Base-by-base conservation (phyloP, 2,888 invertebrate genomes). In the Microchrysa polita region DNA sequence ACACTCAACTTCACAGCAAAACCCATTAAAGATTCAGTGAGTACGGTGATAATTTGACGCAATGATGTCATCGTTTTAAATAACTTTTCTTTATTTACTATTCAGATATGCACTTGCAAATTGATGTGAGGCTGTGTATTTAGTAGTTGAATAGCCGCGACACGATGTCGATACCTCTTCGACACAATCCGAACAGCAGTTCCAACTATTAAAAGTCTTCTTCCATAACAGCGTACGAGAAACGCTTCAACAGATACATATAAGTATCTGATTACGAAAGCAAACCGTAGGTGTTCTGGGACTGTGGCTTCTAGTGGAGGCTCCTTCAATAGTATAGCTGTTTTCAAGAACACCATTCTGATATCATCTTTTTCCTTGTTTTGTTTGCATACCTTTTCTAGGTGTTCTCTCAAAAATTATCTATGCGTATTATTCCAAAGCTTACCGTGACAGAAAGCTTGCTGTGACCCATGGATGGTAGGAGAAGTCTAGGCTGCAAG, bases 61-160 rank as follows among this genome's bases (percentile, higher is more conserved):
- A 16, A 53, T 67, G 67, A 67, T 67, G 67, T 67, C 67, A 67
- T 67, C 53, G 67, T 27, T 67, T 67, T 67, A 67, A 67, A 67
- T 67, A 34, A 67, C 48, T 67, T 67, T 67, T 53, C 53, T 52
- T 52, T 34, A 9, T 48, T 44, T 52, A n/a, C 27, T 53, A 53
- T 20, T 67, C 53, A 67, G 53, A 67, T 67, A 67, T 67, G 67
- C 67, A 67, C n/a, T 53, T 52, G 67, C 27, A 53, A 65, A 27
- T 22, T 20, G 48, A n/a, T 48, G 48, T 12, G 12, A n/a, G n/a
- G n/a, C n/a, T n/a, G n/a, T n/a, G n/a, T n/a, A n/a, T n/a, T n/a
- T n/a, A n/a, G n/a, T 34, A 34, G 27, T 5, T 34, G 27, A 34
- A 34, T 34, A 7, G 48, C 12, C 5, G 10, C 48, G 48, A 48